Conservation (phyloP, 2,797 vertebrate species). For the Danio albolineatus region DNA sequence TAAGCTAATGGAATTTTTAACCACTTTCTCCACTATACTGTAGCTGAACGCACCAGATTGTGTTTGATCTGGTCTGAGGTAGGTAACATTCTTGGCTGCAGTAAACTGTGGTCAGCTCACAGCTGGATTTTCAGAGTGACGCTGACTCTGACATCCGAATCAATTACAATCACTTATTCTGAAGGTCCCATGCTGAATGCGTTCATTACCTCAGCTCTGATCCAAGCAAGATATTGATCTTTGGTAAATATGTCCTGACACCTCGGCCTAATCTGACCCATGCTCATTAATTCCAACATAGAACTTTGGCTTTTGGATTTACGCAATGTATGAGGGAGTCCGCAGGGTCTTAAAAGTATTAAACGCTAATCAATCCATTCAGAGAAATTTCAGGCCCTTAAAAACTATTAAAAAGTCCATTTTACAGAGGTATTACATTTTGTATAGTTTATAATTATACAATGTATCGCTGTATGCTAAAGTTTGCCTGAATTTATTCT, state of each 20-base stretch:
- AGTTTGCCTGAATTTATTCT: too few species aligned
- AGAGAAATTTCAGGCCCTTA: too few species aligned
- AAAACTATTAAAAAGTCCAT: too few species aligned
- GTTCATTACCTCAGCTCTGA: conserved; percentile 11
- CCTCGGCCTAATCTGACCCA: conserved; percentile 24
- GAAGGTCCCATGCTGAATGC: conserved; percentile 3
- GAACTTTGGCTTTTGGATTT: conserved; percentile 43
- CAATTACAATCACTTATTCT: conserved; percentile 26
- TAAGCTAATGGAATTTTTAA: background rate
- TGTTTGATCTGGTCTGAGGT: conserved; percentile 38
- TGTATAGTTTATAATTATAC: too few species aligned
- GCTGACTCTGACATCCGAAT: conserved; percentile 16
- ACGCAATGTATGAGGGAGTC: background rate
- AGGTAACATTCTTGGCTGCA: conserved; percentile 15
- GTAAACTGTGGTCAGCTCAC: conserved; percentile 25
- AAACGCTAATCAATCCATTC: too few species aligned
- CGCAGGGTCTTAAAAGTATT: too few species aligned
- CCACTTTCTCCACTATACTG: background rate
- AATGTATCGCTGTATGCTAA: too few species aligned
- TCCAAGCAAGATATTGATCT: conserved; percentile 10
- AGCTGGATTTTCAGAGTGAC: conserved; percentile 19
- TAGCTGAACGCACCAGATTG: background rate
- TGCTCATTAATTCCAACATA: background rate
- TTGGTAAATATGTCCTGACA: conserved; percentile 36
- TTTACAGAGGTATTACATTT: too few species aligned